Conservation (phyloP, 2,113 vertebrate species). For the Malurus melanocephalus region DNA sequence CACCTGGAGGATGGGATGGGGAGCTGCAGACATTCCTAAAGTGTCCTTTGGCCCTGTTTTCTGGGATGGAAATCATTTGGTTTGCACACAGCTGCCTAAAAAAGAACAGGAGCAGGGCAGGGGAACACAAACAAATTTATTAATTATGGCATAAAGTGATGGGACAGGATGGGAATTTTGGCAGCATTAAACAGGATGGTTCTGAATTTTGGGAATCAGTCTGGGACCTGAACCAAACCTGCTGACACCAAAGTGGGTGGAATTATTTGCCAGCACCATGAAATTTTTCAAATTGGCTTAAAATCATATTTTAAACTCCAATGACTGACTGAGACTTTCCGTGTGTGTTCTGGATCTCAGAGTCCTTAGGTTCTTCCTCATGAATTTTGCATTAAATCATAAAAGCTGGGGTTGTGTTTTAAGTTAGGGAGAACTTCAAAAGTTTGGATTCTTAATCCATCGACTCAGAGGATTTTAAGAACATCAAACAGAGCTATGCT, state of each 20-base stretch:
- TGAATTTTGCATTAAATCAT: neutral
- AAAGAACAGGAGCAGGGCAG: neutral
- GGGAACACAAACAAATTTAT: neutral
- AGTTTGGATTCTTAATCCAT: neutral
- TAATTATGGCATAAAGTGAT: neutral
- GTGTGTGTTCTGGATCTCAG: neutral
- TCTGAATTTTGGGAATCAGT: neutral
- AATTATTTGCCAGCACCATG: neutral
- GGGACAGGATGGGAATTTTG: neutral
- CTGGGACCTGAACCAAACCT: neutral
- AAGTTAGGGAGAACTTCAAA: constrained; percentile 19
- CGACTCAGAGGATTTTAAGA: constrained; percentile 1
- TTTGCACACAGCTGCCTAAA: neutral
- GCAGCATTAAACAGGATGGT: neutral
- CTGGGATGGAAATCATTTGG: rapidly evolving
- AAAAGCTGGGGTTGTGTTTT: neutral
- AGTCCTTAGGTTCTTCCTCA: neutral
- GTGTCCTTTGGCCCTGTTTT: neutral
- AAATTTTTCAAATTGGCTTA: neutral
- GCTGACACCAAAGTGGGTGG: neutral
- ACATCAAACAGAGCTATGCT: constrained; percentile 25
- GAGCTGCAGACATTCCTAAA: neutral
- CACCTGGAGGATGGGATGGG: neutral
- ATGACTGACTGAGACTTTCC: neutral
- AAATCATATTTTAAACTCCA: neutral